Percentiles rank a stretch among this genome's conserved stretches.
These are phyloP conservation scores for Oophaga pumilio DNA, from an alignment of 2,113 vertebrate species.

Conservation along the genomic window DNA sequence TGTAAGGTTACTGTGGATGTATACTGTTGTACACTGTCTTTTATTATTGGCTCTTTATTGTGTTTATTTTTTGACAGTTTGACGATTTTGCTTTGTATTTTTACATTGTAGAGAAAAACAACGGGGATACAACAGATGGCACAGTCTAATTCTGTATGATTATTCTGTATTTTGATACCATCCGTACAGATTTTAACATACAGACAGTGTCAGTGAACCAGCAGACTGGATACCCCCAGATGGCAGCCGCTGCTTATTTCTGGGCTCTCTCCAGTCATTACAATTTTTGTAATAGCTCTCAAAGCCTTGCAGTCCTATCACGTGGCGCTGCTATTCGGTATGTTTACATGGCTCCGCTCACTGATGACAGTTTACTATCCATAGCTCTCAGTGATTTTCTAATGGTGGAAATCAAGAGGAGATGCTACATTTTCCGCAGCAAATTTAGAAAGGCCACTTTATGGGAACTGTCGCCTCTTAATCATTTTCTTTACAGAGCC, in stretches of 20 bases:
- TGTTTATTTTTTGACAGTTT: neutral
- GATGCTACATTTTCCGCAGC: neutral
- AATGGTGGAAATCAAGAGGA: neutral
- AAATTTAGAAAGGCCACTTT: neutral
- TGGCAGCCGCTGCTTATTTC: neutral
- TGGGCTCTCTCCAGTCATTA: neutral
- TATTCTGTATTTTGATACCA: neutral
- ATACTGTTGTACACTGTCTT: neutral
- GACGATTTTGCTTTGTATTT: slow-evolving; percentile 8
- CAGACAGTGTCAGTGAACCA: neutral
- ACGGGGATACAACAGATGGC: neutral
- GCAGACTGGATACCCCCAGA: neutral
- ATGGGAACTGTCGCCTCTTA: neutral
- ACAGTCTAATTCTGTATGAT: neutral
- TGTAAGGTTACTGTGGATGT: neutral
- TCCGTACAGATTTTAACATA: neutral
- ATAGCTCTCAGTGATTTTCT: neutral
- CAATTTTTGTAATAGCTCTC: neutral
- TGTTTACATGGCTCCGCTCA: neutral
- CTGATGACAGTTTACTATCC: neutral
- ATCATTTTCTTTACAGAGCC: slow-evolving; percentile 1
- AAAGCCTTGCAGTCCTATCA: neutral
- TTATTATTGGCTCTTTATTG: neutral
- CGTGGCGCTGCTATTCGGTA: neutral
- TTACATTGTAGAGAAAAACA: neutral